These are phyloP conservation scores for Drosophila gunungcola DNA, from an alignment of 1,140 invertebrate species.

Conservation along the genomic window DNA sequence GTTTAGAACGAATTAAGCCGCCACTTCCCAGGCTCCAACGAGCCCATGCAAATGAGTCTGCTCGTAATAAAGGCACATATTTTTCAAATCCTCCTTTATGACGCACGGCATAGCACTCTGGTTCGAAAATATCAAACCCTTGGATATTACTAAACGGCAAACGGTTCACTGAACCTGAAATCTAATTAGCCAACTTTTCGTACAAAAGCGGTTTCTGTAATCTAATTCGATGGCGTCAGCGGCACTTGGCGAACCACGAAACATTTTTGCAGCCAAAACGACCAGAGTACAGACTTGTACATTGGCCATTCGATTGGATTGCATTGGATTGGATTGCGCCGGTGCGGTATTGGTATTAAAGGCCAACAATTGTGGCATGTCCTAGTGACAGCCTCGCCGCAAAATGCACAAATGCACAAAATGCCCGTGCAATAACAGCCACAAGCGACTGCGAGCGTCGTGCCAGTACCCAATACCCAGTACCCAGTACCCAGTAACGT, in stretches of 20 bases:
- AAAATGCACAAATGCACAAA: constrained; percentile 30
- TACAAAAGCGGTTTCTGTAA: constrained; percentile 48
- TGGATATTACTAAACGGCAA: constrained; percentile 4
- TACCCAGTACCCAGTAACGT: neutral
- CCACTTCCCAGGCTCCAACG: constrained; percentile 21
- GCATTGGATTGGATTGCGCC: constrained; percentile 13
- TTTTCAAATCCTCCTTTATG: neutral
- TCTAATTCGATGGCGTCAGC: constrained; percentile 51
- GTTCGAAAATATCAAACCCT: constrained; percentile 8
- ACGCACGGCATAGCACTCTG: constrained; percentile 8
- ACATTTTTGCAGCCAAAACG: constrained; percentile 50
- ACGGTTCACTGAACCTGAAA: constrained; percentile 40
- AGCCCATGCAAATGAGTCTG: constrained; percentile 28
- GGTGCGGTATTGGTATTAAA: constrained; percentile 40
- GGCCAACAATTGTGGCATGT: constrained; percentile 62
- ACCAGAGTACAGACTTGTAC: constrained; percentile 17
- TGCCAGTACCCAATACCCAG: constrained; percentile 7
- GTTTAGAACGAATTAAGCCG: constrained; percentile 27
- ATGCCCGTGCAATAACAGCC: constrained; percentile 38
- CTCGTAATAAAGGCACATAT: neutral
- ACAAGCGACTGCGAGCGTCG: constrained; percentile 41
- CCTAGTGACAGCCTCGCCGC: constrained; percentile 57
- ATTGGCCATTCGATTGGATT: constrained; percentile 37
- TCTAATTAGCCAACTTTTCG: constrained; percentile 47
- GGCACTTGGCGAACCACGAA: constrained; percentile 46